A percentile compares a stretch with the other conserved stretches of the same genome.
Conservation (phyloP, 2,888 invertebrate genomes). For the Xestobium rufovillosum region DNA sequence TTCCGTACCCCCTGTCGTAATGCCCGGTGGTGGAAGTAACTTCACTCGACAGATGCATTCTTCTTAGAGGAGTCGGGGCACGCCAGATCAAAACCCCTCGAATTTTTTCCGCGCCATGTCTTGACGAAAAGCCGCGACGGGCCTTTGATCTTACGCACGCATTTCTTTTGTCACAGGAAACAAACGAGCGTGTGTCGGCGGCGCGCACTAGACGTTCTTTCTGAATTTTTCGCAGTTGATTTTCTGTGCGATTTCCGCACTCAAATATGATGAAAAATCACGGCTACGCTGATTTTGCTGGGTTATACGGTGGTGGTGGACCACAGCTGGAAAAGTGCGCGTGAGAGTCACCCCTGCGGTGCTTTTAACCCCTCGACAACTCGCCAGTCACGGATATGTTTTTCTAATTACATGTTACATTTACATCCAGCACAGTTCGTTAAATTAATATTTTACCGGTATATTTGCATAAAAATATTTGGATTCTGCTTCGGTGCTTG, state of each 20-base stretch:
- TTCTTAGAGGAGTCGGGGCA: too few species aligned
- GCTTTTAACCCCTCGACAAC: conserved; percentile 27
- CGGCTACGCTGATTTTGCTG: conserved; percentile 33
- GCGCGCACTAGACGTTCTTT: too few species aligned
- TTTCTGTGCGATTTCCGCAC: too few species aligned
- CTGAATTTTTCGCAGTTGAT: too few species aligned
- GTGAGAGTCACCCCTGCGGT: conserved; percentile 33
- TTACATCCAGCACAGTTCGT: too few species aligned
- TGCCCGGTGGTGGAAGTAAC: conserved; percentile 61
- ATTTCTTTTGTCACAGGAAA: too few species aligned
- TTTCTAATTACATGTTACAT: conserved; percentile 33
- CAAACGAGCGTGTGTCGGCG: not conserved
- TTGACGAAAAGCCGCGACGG: too few species aligned
- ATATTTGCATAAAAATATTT: too few species aligned
- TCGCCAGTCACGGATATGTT: conserved; percentile 32
- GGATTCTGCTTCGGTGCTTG: not conserved
- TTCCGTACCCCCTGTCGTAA: conserved; percentile 42
- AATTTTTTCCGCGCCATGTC: too few species aligned
- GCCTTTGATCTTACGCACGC: too few species aligned
- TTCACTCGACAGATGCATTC: conserved; percentile 76
- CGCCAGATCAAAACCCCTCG: too few species aligned
- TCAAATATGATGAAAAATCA: conserved; percentile 43
- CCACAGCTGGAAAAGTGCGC: conserved; percentile 42
- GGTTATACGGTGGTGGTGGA: conserved; percentile 37
- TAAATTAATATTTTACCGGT: too few species aligned